A percentile compares a stretch with the other conserved stretches of the same genome.
Conservation (phyloP, 2,888 invertebrate species). For the Apamea epomidion region DNA sequence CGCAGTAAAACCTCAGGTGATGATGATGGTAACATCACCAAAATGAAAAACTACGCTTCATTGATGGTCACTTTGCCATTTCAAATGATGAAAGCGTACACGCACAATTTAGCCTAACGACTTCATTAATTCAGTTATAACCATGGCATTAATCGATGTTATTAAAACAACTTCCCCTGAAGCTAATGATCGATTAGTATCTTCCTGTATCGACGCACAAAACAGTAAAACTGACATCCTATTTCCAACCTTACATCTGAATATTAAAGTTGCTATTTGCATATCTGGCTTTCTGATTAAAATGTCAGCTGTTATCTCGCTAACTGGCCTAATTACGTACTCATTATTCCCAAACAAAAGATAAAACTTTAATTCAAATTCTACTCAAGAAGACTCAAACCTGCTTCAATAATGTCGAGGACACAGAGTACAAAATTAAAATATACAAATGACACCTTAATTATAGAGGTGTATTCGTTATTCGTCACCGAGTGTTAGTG, state of each 20-base stretch:
- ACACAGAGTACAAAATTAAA: conserved; percentile 66
- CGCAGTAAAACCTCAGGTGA: background rate
- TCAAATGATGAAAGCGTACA: background rate
- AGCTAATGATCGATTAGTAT: conserved; percentile 3
- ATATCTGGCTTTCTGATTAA: background rate
- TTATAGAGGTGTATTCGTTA: conserved; percentile 74
- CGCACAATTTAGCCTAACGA: background rate
- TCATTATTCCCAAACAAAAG: conserved; percentile 52
- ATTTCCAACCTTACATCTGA: conserved; percentile 1
- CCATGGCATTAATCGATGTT: conserved; percentile 8
- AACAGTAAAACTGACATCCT: background rate
- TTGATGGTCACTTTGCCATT: background rate
- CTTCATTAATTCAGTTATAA: conserved; percentile 1
- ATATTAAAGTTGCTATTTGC: background rate
- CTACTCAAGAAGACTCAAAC: conserved; percentile 54
- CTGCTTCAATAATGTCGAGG: conserved; percentile 74
- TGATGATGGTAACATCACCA: background rate
- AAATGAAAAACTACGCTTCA: background rate
- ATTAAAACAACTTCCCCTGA: background rate
- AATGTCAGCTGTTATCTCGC: conserved; percentile 5
- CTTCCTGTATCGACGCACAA: background rate
- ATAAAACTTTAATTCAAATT: conserved; percentile 32
- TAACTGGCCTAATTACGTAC: conserved; percentile 30
- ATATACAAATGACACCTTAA: conserved; percentile 70
- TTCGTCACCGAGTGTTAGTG: conserved; percentile 77